These are phyloP conservation scores for Drosophila nigrodunni DNA, from an alignment of 1,140 invertebrate species.

Conservation along the genomic window DNA sequence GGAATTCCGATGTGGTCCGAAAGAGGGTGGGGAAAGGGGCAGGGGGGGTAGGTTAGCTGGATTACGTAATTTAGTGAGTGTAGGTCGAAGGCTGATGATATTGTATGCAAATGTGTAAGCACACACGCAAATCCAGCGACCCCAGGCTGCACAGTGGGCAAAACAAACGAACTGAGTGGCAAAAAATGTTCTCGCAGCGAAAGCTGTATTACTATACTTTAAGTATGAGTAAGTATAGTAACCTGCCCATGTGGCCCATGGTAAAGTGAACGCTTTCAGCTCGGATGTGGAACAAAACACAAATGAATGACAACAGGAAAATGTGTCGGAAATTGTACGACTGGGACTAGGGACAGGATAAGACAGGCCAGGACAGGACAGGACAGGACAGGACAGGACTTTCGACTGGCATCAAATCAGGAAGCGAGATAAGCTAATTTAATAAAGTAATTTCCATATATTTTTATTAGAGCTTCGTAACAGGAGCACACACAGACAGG, in stretches of 20 bases:
- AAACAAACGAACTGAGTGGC: no score
- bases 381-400: conserved; percentile 10
- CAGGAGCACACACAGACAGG: conserved; percentile 13
- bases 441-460: conserved; percentile 82
- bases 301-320: conserved; percentile 72
- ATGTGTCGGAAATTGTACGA: conserved; percentile 65
- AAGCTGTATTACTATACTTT: no score
- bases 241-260: no score
- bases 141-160: background rate
- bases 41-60: background rate
- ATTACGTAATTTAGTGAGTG: conserved; percentile 11
- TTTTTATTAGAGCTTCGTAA: conserved; percentile 67
- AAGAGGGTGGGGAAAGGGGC: background rate
- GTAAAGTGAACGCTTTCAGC: background rate
- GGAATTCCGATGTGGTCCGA: background rate
- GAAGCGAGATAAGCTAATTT: conserved; percentile 75
- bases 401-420: conserved; percentile 47
- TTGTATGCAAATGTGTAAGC: conserved; percentile 59
- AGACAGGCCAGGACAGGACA: background rate
- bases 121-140: background rate
- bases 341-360: conserved; percentile 50
- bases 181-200: no score
- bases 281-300: conserved; percentile 27
- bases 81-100: background rate
- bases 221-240: no score